Conservation (phyloP, 2,797 vertebrate species). For the Brachyalestes nurse region DNA sequence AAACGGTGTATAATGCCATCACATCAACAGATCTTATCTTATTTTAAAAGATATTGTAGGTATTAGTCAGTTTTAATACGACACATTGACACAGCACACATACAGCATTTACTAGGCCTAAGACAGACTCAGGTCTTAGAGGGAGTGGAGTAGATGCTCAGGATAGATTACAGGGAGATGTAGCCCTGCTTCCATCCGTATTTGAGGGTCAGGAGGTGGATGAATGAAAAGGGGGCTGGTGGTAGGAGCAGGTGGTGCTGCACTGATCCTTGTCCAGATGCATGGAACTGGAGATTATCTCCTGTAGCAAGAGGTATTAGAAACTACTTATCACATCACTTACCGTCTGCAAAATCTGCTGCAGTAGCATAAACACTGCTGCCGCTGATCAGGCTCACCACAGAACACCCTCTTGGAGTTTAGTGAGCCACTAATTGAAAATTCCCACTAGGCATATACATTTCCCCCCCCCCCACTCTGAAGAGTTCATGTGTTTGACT, state of each 20-base stretch:
- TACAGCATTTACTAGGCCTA: neutral
- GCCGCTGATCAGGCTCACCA: constrained; percentile 38
- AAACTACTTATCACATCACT: constrained; percentile 71
- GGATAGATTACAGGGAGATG: constrained; percentile 70
- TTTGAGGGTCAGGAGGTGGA: constrained; percentile 60
- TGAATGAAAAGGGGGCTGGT: constrained; percentile 54
- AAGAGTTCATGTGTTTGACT: neutral
- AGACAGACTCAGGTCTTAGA: neutral
- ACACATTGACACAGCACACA: neutral
- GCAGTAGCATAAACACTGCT: constrained; percentile 47
- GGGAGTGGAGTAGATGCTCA: constrained; percentile 32
- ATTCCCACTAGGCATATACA: constrained; percentile 36
- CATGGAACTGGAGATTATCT: constrained; percentile 71
- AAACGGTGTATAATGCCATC: neutral
- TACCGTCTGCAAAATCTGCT: constrained; percentile 58
- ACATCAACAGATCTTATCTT: constrained; percentile 52
- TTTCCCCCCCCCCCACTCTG: constrained; percentile 3
- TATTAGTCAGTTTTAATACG: constrained; percentile 64
- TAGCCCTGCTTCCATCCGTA: constrained; percentile 71
- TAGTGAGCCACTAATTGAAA: constrained; percentile 54
- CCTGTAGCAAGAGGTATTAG: constrained; percentile 56
- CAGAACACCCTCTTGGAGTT: neutral
- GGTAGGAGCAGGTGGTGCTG: constrained; percentile 63
- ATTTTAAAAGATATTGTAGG: constrained; percentile 29
- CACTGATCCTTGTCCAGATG: constrained; percentile 71